Evolutionary conservation across 2,113 vertebrate genomes (phyloP).

Genomic region (Sarotherodon lohbergeri): DNA sequence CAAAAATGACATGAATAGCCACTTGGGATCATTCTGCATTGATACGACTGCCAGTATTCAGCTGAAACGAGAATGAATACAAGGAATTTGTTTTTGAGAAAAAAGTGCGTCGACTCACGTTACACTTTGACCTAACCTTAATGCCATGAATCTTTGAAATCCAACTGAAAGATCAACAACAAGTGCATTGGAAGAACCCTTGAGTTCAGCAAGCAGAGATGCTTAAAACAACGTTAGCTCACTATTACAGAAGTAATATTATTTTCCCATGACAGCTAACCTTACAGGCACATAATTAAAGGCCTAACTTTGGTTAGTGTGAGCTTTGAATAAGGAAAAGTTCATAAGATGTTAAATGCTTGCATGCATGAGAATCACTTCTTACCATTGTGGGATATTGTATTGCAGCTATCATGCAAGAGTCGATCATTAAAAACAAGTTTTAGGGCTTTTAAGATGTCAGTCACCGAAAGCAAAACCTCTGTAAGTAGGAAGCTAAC

Average conservation of each 20-base stretch:
- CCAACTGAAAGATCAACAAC: neutral
- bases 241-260: neutral
- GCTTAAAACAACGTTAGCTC: neutral
- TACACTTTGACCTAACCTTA: neutral
- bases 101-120: neutral
- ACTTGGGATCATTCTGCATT: neutral
- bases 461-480: slow-evolving; percentile 8
- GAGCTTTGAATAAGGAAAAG: neutral
- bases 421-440: neutral
- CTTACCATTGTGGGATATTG: neutral
- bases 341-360: neutral
- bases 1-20: neutral
- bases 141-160: neutral
- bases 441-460: neutral
- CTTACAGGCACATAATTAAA: slow-evolving; percentile 38
- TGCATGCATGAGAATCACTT: neutral
- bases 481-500: slow-evolving; percentile 13
- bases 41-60: neutral
- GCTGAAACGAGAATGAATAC: fast-evolving
- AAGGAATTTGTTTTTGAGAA: neutral
- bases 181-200: neutral
- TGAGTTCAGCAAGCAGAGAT: neutral
- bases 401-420: slow-evolving; percentile 6
- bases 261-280: slow-evolving; percentile 13
- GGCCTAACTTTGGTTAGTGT: neutral